A percentile compares a stretch with the other conserved stretches of the same genome.
phyloP scores from a whole-genome alignment of 2,113 vertebrate genomes.

The Campylorhamphus procurvoides region DNA sequence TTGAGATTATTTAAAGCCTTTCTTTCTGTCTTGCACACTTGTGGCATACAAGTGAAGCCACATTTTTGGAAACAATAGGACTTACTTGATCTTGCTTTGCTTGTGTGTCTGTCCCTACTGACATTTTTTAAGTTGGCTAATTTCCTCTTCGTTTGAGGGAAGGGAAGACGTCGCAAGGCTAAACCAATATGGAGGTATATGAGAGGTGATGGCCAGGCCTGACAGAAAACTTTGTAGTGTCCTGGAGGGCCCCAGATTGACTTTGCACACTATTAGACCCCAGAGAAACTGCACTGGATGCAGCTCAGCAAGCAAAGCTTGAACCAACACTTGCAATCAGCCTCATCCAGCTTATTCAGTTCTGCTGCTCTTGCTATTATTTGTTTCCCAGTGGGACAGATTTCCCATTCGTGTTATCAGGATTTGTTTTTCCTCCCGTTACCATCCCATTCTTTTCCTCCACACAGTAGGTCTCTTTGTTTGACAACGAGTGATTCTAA shows the following conservation, averaged over 20 bases:
- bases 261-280: not conserved
- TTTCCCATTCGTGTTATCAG: slow-evolving; percentile 34
- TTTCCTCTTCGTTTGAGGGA: not conserved
- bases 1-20: not conserved
- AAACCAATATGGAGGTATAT: not conserved
- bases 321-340: not conserved
- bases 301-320: not conserved
- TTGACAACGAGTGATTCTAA: slow-evolving; percentile 51
- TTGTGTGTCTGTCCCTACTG: not conserved
- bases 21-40: not conserved
- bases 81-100: not conserved
- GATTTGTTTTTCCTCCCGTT: slow-evolving; percentile 4
- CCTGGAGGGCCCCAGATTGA: not conserved
- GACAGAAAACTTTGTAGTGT: not conserved
- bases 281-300: not conserved
- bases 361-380: not conserved
- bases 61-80: not conserved
- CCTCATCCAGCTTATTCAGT: not conserved
- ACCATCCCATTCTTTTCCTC: slow-evolving; percentile 30
- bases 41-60: fast-evolving
- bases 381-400: slow-evolving; percentile 10
- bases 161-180: not conserved
- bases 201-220: not conserved
- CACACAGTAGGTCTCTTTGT: slow-evolving; percentile 27
- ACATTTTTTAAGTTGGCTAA: not conserved